Percentiles rank a stretch among this genome's conserved stretches.
These are phyloP conservation scores for Protonemura montana DNA, from an alignment of 2,888 invertebrate species.

Conservation along the genomic window DNA sequence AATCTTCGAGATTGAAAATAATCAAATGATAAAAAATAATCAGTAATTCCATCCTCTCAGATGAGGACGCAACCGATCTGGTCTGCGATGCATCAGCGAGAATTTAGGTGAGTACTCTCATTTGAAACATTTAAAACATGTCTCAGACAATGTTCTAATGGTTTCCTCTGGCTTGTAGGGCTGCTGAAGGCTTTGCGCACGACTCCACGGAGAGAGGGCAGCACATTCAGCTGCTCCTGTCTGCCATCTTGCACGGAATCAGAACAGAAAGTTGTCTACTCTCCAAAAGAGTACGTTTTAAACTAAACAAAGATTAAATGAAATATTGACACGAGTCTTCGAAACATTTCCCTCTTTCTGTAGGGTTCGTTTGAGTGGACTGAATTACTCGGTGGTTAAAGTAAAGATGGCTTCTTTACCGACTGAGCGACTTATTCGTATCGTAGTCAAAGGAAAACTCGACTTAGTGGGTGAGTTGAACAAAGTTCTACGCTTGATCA, in stretches of 20 bases:
- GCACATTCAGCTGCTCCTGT: background rate
- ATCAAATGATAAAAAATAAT: background rate
- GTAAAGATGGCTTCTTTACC: slow-evolving; percentile 65
- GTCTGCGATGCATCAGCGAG: background rate
- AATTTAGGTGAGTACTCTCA: background rate
- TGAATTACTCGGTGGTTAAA: slow-evolving; percentile 54
- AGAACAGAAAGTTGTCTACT: slow-evolving; percentile 9
- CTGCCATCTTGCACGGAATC: background rate
- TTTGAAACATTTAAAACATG: background rate
- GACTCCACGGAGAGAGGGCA: background rate
- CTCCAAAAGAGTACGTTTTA: background rate
- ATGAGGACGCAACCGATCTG: background rate
- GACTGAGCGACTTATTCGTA: slow-evolving; percentile 65
- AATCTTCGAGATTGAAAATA: too few relatives aligned
- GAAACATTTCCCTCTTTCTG: background rate
- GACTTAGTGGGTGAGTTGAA: slow-evolving; percentile 67
- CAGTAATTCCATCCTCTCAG: background rate
- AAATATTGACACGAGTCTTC: background rate
- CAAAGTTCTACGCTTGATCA: background rate
- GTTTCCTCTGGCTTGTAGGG: background rate
- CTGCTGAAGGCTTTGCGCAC: background rate
- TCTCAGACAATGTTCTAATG: too few relatives aligned
- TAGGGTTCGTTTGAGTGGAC: background rate
- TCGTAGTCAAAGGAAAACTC: slow-evolving; percentile 67
- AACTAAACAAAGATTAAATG: background rate